Base-by-base conservation (phyloP, 2,113 vertebrate genomes). In the Myrmecophaga tridactyla region DNA sequence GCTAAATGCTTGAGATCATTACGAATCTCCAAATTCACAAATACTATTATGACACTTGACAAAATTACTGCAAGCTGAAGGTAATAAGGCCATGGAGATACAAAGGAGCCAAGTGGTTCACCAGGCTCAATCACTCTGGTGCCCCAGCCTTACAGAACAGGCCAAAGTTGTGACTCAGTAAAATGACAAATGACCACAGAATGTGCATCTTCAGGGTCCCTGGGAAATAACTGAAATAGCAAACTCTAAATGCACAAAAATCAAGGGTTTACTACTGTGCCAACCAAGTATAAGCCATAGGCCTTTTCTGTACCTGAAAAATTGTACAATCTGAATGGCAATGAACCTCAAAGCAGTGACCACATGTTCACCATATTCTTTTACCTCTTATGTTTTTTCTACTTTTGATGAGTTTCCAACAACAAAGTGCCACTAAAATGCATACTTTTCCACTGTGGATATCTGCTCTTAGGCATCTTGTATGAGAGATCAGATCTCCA, bases 161-260 rank as follows among this genome's bases (percentile, higher is more conserved):
- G 46, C 73, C 87, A 56, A 80, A 67, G 81, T 48, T 46, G n/a
- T 17, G 62, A 48, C 0, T 48, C 60, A 84, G 81, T 1, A 29
- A 53, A 11, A 23, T 81, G n/a, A 17, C 53, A 56, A 56, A 56
- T 56, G 53, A 56, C 53, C 53, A 56, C 53, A 56, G 15, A 56
- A 56, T 18, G 20, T 56, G 53, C 53, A 56, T 18, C 53, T 31
- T 77, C 62, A 84, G 65, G 70, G 46, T 85, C 17, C 43, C 31
- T 87, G 31, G 75, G 20, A 85, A 92, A 67, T 46, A 82, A 67
- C 58, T 72, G 63, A 81, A 73, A 95, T 17, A 14, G 34, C 25
- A 82, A 86, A 93, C 31, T 72, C 65, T 56, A 89, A 77, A 43
- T 56, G 36, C 91, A 95, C 25, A 27, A 65, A 89, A 84, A 36